phyloP scores from a whole-genome alignment of 2,113 vertebrate species.

The Cygnus buccinator region DNA sequence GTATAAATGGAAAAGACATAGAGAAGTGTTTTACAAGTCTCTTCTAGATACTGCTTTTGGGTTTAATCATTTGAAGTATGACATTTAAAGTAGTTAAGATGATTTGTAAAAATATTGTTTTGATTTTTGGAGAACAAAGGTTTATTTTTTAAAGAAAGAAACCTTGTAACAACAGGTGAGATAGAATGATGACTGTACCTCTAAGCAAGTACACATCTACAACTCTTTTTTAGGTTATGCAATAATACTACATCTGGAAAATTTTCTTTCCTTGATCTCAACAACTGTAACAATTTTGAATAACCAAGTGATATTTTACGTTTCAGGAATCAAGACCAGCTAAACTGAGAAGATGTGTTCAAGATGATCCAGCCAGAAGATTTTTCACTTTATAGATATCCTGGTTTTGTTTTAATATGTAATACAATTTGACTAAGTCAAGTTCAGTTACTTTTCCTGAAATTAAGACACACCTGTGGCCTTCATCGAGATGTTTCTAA shows the following conservation, averaged over 20 bases:
- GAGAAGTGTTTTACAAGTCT: background rate
- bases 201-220: background rate
- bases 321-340: constrained; percentile 62
- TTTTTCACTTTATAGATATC: constrained; percentile 28
- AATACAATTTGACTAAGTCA: background rate
- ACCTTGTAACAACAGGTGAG: background rate
- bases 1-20: background rate
- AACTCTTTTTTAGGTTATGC: background rate
- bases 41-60: background rate
- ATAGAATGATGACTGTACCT: background rate
- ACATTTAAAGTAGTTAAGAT: background rate
- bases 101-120: background rate
- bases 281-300: background rate
- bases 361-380: constrained; percentile 61
- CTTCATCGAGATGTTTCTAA: constrained; percentile 85
- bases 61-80: background rate
- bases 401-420: constrained; percentile 24
- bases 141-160: background rate
- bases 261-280: background rate
- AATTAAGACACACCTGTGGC: background rate
- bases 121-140: background rate
- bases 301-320: constrained; percentile 24
- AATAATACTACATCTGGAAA: background rate
- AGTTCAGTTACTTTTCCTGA: background rate
- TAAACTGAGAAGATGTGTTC: constrained; percentile 27